A percentile compares a stretch with the other conserved stretches of the same genome.
These are phyloP conservation scores for Drosophila paracracens DNA, from an alignment of 2,888 invertebrate species.

Conservation along the genomic window DNA sequence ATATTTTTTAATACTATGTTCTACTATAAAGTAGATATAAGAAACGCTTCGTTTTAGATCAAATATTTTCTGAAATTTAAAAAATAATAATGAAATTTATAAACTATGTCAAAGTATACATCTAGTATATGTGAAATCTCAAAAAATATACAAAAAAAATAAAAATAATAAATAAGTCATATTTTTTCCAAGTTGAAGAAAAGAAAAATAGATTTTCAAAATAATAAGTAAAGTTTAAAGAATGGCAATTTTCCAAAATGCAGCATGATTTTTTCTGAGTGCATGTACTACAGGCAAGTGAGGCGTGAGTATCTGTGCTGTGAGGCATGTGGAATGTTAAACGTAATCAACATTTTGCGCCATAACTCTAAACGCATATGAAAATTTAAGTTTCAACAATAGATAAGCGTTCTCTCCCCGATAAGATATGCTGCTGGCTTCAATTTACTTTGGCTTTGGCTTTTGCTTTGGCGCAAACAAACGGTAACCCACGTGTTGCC, in stretches of 20 bases:
- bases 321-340: conserved; percentile 14
- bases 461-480: conserved; percentile 23
- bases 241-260: not conserved
- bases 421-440: conserved; percentile 56
- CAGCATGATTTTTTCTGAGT: not conserved
- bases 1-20: too few relatives aligned
- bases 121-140: too few relatives aligned
- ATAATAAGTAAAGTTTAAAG: too few relatives aligned
- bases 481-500: conserved; percentile 34
- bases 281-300: not conserved
- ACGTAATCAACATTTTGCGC: conserved; percentile 66
- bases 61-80: too few relatives aligned
- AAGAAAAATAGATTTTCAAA: too few relatives aligned
- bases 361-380: conserved; percentile 64
- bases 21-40: too few relatives aligned
- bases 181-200: too few relatives aligned
- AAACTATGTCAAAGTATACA: too few relatives aligned
- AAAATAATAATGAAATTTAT: too few relatives aligned
- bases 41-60: too few relatives aligned
- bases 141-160: too few relatives aligned
- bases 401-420: conserved; percentile 53
- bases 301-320: not conserved
- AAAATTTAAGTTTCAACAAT: conserved; percentile 60
- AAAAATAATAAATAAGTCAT: too few relatives aligned
- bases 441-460: not conserved